Base-by-base conservation (phyloP, 2,888 invertebrate genomes). In the Pteria penguin region DNA sequence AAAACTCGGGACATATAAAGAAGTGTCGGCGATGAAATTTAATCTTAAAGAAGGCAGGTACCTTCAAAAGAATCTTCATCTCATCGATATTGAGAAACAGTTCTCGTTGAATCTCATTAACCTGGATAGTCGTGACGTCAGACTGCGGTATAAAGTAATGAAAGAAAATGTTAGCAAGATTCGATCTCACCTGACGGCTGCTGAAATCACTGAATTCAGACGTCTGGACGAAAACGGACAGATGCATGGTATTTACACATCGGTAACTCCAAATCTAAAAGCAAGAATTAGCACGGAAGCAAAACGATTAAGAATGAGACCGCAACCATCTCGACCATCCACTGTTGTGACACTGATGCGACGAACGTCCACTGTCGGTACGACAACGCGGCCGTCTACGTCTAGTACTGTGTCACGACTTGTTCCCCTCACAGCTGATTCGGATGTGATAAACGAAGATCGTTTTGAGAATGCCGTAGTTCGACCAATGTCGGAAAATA, bases 31-130 rank as follows among this genome's bases (percentile, higher is more conserved):
- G 14, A 67, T 73, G 24, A 58, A 62, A 32, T 66, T 66, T 24
- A 73, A 73, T 24, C 32, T 66, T 27, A 73, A 73, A 27, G 73
- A 73, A 66, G 58, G 60, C 26, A 18, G 73, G 65, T 73, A 57
- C 33, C 67, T 73, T 2, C 54, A 66, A 22, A 73, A 73, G 27
- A 73, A 73, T 26, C 60, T 73, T 29, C 66, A 67, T 24, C 61
- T 67, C 31, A 33, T 73, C 4, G 73, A 58, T 18, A 31, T 67
- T 14, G 73, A 73, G n/a, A 60, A 57, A 22, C 24, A 58, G 11
- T 73, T 60, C 22, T 73, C 73, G 2, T 45, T 67, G 26, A 73
- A 66, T 29, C 31, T 73, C 14, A 60, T 73, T n/a, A 62, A 73
- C 24, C 60, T 73, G 14, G 67, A 66, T 29, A 73, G 58, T 24